Evolutionary conservation across 30 jellyfish, hydroid and myxozoan genomes (phyloP), one percentile per base, ranked within the genome.

Genomic region (Aurelia coerulea): DNA sequence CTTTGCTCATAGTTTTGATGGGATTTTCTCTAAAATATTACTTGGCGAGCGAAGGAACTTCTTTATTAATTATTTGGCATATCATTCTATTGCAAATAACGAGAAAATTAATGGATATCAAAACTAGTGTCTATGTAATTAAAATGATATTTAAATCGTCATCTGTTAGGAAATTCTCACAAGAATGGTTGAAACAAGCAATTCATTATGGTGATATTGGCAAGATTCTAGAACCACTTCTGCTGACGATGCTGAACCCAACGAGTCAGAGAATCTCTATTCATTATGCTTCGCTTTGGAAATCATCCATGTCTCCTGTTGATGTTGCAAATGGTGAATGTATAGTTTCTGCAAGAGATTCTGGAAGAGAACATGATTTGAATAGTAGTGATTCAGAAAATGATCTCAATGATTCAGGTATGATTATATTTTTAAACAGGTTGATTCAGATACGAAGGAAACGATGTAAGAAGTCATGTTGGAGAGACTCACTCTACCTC

Each of bases 141-240:
- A 29, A 68, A 4, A 11, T 41, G 70, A 39, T 41, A 33, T 17
- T 8, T n/a, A 18, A 18, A 6, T n/a, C 31, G 9, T 51, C n/a
- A 4, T 7, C 18, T 16, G 41, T 29, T 74, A 93, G 98, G 71
- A 83, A 79, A 60, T 34, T 64, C 54, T 78, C 91, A 4, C 79
- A 87, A 65, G 74, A 93, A 54, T 93, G 98, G 98, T 80, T 93
- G 68, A 73, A 73, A 60, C 98, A 93, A 73, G 89, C 97, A 3
- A 73, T 85, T 23, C 95, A 87, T 69, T 88, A 67, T 56, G 98
- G 98, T 23, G 98, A 93, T 62, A 88, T 93, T 39, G 98, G 98
- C 35, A 69, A 97, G 52, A 41, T 93, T 3, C 42, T 87, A 12
- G 98, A 93, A 86, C 95, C 96, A 19, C 63, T 93, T 15, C 70